These are phyloP conservation scores for Aspidapion aeneum DNA, from an alignment of 2,888 invertebrate species.

Conservation along the genomic window DNA sequence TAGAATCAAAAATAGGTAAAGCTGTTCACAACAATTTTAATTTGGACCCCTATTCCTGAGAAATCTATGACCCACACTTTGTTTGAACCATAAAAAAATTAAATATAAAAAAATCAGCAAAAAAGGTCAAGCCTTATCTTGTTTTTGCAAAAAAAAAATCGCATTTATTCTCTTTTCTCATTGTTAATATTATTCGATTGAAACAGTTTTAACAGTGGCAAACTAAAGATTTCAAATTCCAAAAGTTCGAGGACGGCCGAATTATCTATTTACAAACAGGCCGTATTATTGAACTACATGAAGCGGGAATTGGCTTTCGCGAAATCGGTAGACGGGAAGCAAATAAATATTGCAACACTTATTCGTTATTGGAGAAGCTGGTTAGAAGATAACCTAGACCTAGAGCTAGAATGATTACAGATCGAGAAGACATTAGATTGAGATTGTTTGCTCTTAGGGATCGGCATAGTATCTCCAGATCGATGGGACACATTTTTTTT, in stretches of 20 bases:
- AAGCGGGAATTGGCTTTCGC: neutral
- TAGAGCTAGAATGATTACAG: neutral
- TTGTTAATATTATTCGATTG: neutral
- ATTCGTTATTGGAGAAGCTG: neutral
- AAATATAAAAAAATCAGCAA: too few species aligned
- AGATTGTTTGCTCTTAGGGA: neutral
- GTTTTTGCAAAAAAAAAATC: too few species aligned
- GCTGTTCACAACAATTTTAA: too few species aligned
- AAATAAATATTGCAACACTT: neutral
- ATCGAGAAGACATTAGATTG: neutral
- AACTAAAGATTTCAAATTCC: neutral
- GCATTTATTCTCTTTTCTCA: too few species aligned
- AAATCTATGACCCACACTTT: too few species aligned
- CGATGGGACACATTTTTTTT: neutral
- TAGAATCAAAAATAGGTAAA: too few species aligned
- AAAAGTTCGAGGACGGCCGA: neutral
- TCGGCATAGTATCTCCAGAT: neutral
- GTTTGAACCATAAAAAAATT: too few species aligned
- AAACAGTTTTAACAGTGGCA: neutral
- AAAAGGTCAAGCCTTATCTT: too few species aligned
- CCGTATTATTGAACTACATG: neutral
- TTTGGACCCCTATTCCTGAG: too few species aligned
- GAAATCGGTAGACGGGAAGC: neutral
- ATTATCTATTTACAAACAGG: neutral
- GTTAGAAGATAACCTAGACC: neutral